phyloP scores from a whole-genome alignment of 37 sponge, comb jelly and placozoan species.

The Cliona cf. orientalis region DNA sequence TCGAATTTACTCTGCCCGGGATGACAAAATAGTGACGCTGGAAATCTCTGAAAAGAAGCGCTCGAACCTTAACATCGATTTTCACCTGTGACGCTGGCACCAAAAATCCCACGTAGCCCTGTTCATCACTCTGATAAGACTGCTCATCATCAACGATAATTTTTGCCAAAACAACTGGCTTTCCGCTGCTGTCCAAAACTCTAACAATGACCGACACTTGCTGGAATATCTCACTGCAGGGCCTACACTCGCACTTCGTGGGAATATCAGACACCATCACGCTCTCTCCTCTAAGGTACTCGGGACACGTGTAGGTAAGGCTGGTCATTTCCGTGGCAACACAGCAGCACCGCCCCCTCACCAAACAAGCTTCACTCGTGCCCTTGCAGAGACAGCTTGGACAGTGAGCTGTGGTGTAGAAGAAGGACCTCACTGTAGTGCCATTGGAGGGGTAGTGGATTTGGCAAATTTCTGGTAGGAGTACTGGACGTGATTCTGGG shows the following conservation, averaged over 20 bases:
- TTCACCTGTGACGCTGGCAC: slow-evolving; percentile 11
- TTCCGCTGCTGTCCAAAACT: not conserved
- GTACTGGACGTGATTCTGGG: not conserved
- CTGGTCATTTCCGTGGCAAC: not conserved
- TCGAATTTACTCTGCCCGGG: not conserved
- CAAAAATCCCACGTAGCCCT: not conserved
- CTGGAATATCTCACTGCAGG: not conserved
- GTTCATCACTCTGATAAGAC: not conserved
- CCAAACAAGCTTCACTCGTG: not conserved
- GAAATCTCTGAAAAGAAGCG: not conserved
- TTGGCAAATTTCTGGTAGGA: slow-evolving; percentile 7
- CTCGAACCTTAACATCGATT: not conserved
- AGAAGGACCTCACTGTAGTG: not conserved
- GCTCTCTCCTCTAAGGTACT: not conserved
- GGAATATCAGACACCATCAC: not conserved
- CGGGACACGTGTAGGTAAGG: slow-evolving; percentile 5
- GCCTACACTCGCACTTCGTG: slow-evolving; percentile 7
- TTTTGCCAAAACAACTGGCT: not conserved
- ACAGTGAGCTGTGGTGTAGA: not conserved
- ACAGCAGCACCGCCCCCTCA: slow-evolving; percentile 5
- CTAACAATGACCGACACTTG: slow-evolving; percentile 5
- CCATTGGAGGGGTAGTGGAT: not conserved
- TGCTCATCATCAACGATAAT: not conserved
- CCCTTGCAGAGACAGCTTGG: not conserved
- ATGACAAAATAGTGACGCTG: not conserved